Conservation (phyloP, 2,888 invertebrate genomes). For the Oeneis ivallda region DNA sequence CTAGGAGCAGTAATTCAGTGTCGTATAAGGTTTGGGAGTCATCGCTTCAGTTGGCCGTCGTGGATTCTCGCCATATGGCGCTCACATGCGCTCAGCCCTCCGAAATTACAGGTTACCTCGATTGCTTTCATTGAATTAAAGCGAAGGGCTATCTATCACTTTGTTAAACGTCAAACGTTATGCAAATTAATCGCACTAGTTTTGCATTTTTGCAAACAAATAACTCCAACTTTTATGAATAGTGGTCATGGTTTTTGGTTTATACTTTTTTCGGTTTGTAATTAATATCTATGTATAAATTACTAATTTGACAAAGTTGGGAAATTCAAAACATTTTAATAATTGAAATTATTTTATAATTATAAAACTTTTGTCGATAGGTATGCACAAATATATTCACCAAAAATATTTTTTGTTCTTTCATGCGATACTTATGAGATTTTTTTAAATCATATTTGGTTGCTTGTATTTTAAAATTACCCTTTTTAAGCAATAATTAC, state of each 20-base stretch:
- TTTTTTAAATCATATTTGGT: no score
- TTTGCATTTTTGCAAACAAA: constrained; percentile 17
- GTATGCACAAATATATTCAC: no score
- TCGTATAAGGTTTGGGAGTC: constrained; percentile 53
- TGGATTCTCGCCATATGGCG: constrained; percentile 70
- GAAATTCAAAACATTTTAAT: no score
- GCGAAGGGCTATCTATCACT: constrained; percentile 51
- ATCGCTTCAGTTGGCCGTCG: constrained; percentile 49
- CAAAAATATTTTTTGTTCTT: no score
- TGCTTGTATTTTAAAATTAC: no score
- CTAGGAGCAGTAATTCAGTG: constrained; percentile 40
- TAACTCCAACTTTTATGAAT: not conserved
- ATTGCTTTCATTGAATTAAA: constrained; percentile 69
- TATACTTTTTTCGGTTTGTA: no score
- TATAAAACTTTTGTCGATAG: no score
- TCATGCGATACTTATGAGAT: no score
- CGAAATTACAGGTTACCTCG: constrained; percentile 76
- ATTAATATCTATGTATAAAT: no score
- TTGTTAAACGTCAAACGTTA: constrained; percentile 34
- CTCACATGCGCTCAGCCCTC: constrained; percentile 60
- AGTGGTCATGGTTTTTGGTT: no score
- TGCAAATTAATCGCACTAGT: constrained; percentile 34
- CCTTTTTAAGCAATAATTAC: no score
- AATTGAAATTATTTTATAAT: no score
- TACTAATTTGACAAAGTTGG: not conserved